Conservation (phyloP, 2,113 vertebrate species). For the Synodontis membranacea region DNA sequence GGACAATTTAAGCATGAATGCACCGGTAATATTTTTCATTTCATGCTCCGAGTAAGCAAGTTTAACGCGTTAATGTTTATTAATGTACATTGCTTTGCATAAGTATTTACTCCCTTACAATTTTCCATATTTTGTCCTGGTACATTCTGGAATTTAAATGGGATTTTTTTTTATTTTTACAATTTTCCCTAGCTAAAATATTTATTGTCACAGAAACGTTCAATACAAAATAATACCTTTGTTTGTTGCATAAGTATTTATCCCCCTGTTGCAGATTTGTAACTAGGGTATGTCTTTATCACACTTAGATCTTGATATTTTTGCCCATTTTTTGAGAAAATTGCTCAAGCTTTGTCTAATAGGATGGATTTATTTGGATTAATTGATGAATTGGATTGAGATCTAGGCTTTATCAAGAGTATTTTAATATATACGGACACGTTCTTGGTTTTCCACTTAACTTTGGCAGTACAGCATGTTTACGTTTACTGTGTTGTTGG, state of each 20-base stretch:
- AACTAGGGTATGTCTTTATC: not conserved
- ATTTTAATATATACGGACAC: no score
- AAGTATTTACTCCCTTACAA: not conserved
- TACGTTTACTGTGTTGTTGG: not conserved
- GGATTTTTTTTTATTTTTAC: not conserved
- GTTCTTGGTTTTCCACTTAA: not conserved
- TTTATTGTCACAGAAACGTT: no score
- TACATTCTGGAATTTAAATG: not conserved
- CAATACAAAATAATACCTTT: not conserved
- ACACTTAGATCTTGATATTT: not conserved
- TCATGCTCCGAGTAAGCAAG: not conserved
- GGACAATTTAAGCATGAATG: not conserved
- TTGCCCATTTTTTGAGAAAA: no score
- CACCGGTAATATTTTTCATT: not conserved
- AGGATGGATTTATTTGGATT: no score
- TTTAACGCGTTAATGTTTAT: not conserved
- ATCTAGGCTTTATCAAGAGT: no score
- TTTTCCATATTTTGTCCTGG: no score
- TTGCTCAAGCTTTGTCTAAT: no score
- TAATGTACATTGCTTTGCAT: not conserved
- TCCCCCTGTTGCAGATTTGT: not conserved
- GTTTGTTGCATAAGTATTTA: not conserved
- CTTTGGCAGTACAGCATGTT: not conserved
- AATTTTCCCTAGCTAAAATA: no score
- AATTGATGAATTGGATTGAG: no score